Evolutionary conservation across 2,888 invertebrate species (phyloP).

Genomic region (Eupelmus urozonus): DNA sequence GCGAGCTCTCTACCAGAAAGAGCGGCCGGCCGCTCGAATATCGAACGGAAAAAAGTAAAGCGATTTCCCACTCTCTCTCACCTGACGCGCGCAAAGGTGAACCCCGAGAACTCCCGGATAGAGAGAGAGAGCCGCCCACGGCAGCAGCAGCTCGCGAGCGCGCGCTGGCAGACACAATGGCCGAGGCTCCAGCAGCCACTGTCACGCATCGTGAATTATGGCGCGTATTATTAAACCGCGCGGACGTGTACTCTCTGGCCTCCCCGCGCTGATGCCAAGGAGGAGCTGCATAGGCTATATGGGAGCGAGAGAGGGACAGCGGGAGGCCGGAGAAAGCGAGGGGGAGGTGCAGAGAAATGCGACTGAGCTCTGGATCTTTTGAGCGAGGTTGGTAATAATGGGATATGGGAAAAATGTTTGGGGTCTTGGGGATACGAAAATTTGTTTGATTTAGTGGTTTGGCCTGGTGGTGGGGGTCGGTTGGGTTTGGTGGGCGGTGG

Average conservation of each 20-base stretch:
- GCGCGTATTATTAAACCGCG: conserved; percentile 69
- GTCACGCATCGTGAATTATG: conserved; percentile 70
- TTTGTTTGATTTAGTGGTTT: not conserved
- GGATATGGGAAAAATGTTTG: conserved; percentile 1
- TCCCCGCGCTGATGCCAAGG: not conserved
- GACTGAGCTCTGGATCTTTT: not conserved
- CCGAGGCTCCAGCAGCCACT: conserved; percentile 68
- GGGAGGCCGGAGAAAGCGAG: conserved; percentile 26
- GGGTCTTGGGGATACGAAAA: not conserved
- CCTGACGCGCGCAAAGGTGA: conserved; percentile 59
- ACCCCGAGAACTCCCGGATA: conserved; percentile 62
- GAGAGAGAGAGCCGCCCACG: conserved; percentile 66
- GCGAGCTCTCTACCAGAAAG: conserved; percentile 13
- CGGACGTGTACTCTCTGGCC: conserved; percentile 47
- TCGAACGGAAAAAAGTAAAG: not conserved
- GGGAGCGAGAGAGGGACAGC: conserved; percentile 27
- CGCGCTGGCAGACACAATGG: conserved; percentile 67
- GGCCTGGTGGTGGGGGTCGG: too few species aligned
- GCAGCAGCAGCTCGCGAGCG: conserved; percentile 39
- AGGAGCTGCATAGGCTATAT: not conserved
- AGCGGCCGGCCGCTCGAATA: not conserved
- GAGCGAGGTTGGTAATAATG: not conserved
- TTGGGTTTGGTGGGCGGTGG: too few species aligned
- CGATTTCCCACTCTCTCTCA: conserved; percentile 31
- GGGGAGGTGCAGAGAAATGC: not conserved